These are phyloP conservation scores for Dorcus parallelipipedus DNA, from an alignment of 2,888 invertebrate genomes.

Conservation along the genomic window DNA sequence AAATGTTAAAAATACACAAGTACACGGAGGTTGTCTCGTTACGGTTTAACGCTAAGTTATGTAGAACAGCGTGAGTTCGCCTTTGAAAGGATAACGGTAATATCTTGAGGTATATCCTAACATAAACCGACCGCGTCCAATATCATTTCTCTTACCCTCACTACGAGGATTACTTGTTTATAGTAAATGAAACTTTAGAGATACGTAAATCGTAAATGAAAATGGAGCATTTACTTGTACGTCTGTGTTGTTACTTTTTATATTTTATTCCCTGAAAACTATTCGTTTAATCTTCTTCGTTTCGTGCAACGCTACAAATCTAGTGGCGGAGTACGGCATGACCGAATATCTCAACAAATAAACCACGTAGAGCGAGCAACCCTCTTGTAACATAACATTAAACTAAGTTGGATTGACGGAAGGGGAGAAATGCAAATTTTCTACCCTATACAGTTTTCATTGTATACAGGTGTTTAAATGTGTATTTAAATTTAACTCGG, in stretches of 20 bases:
- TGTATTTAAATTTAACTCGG: too few species aligned
- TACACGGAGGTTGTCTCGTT: too few species aligned
- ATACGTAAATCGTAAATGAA: constrained; percentile 14
- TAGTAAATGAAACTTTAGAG: constrained; percentile 9
- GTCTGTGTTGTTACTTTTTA: constrained; percentile 6
- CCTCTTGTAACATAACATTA: constrained; percentile 23
- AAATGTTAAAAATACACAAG: background rate
- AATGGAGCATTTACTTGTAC: constrained; percentile 7
- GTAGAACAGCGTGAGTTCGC: background rate
- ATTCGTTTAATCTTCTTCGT: constrained; percentile 2
- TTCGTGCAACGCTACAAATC: background rate
- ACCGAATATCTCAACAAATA: constrained; percentile 26
- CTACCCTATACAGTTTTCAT: constrained; percentile 24
- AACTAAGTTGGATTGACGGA: constrained; percentile 30
- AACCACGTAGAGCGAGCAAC: constrained; percentile 27
- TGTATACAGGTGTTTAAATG: constrained; percentile 28
- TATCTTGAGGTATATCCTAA: constrained; percentile 17
- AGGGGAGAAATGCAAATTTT: constrained; percentile 30
- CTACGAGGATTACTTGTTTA: constrained; percentile 10
- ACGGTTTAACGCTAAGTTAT: background rate
- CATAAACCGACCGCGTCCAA: constrained; percentile 17
- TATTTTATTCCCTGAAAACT: constrained; percentile 5
- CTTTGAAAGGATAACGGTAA: constrained; percentile 11
- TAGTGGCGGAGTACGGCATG: constrained; percentile 10
- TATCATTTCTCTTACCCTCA: constrained; percentile 9